Conservation (phyloP, 2,797 vertebrate species). For the Thamnophis elegans region DNA sequence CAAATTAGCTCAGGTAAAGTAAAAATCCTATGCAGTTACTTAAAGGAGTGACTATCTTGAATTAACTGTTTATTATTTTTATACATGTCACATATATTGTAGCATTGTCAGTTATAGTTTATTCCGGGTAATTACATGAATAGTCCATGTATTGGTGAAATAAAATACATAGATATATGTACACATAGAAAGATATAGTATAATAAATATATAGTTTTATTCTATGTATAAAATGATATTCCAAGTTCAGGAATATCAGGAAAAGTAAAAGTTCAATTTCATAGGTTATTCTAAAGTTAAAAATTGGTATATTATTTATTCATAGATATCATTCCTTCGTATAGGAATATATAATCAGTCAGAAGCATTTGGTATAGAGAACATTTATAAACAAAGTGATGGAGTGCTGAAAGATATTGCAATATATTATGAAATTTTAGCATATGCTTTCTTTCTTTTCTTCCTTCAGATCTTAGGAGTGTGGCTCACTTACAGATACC, state of each 20-base stretch:
- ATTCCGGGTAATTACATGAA: not conserved
- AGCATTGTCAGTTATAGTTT: not conserved
- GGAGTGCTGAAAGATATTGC: not conserved
- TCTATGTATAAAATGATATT: not conserved
- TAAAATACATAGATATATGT: not conserved
- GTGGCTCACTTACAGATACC: slow-evolving; percentile 92
- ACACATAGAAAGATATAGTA: not conserved
- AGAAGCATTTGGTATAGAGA: not conserved
- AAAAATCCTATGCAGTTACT: not conserved
- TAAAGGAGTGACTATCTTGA: not conserved
- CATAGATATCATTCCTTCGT: not conserved
- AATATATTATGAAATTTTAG: not conserved
- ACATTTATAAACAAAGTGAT: not conserved
- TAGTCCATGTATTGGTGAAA: not conserved
- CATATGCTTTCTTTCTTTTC: not conserved
- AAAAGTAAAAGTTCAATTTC: not conserved
- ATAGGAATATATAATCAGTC: not conserved
- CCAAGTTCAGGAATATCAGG: not conserved
- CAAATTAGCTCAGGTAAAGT: not conserved
- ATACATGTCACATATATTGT: not conserved
- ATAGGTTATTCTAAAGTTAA: not conserved
- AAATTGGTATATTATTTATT: not conserved
- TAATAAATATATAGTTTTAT: not conserved
- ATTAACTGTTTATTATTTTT: not conserved
- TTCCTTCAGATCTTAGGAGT: slow-evolving; percentile 87